Base-by-base conservation (phyloP, 2,888 invertebrate species). In the Spodoptera exigua region DNA sequence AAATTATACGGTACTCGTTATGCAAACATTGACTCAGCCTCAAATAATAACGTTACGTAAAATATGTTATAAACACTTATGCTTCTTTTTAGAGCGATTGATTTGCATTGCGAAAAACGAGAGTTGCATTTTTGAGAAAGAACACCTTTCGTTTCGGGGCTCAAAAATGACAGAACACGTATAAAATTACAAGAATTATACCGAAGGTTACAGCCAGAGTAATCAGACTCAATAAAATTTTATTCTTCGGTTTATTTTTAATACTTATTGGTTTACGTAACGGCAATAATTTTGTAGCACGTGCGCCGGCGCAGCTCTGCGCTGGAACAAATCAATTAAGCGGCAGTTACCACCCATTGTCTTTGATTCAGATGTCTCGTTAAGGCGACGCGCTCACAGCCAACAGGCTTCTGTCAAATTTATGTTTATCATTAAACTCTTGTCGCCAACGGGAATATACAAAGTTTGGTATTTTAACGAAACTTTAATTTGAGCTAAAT, bases 301-400 rank as follows among this genome's bases (percentile, higher is more conserved):
- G 71, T 74, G 68, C 59, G 34, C 61, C 36, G 35, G 72, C 56
- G 32, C 52, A 52, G 54, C 51, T 53, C 43, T 59, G 46, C 48
- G 78, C 70, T 76, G 74, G 76, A 81, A 89, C 87, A 86, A 83
- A 88, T 89, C 87, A 90, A 87, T 90, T 86, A 82, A 80, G 72
- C 45, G 69, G 68, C 76, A 74, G 70, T 81, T 85, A 78, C 87
- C 87, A 86, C 87, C 89, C 89, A 89, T 91, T 91, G 89, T 89
- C 76, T 85, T 85, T 87, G 83, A 88, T 87, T 88, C 87, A 87
- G 86, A 83, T 80, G 86, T 87, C 88, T 91, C 88, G 85, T 91
- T 91, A 91, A 86, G 75, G 74, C 70, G 75, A 81, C 80, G 39
- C 71, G 36, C 72, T 74, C 70, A 70, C 67, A 70, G 75, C 74